A percentile compares a stretch with the other conserved stretches of the same genome.
Conservation (phyloP, 2,888 invertebrate genomes). For the Pristionchus fissidentatus region DNA sequence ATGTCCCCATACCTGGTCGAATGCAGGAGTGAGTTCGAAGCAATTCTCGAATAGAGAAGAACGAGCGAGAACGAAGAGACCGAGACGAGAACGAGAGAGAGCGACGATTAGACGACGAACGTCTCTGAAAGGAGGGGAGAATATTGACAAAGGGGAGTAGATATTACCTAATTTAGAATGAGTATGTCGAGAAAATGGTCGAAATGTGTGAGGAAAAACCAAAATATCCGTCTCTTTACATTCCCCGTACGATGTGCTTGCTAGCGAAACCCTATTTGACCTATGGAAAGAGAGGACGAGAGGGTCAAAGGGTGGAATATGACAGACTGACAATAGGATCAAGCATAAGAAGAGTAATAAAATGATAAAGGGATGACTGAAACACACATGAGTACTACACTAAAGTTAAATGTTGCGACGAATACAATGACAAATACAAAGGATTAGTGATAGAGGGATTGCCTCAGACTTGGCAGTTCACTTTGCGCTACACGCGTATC, state of each 20-base stretch:
- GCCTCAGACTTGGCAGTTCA: constrained; percentile 19
- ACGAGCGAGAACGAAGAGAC: constrained; percentile 94
- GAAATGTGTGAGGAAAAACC: not conserved
- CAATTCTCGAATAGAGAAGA: constrained; percentile 94
- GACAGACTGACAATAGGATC: too few species aligned
- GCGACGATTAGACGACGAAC: constrained; percentile 96
- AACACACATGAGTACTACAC: not conserved
- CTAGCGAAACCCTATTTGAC: too few species aligned
- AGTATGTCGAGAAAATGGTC: not conserved
- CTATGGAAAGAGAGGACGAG: too few species aligned
- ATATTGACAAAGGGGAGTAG: not conserved
- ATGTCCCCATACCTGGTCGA: constrained; percentile 84
- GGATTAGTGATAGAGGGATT: not conserved
- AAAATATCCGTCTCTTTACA: not conserved
- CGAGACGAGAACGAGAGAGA: constrained; percentile 95
- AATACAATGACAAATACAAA: not conserved
- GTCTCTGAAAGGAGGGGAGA: constrained; percentile 79
- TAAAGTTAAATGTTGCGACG: not conserved
- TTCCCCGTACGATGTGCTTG: not conserved
- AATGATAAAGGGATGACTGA: not conserved
- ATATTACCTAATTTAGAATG: not conserved
- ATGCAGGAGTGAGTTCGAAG: constrained; percentile 94
- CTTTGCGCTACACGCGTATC: constrained; percentile 24
- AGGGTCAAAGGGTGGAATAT: too few species aligned
- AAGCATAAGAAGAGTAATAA: not conserved